Percentiles rank a stretch among this genome's conserved stretches.
Evolutionary conservation across 2,888 invertebrate genomes (phyloP).

Genomic region (Prosapia bicincta): DNA sequence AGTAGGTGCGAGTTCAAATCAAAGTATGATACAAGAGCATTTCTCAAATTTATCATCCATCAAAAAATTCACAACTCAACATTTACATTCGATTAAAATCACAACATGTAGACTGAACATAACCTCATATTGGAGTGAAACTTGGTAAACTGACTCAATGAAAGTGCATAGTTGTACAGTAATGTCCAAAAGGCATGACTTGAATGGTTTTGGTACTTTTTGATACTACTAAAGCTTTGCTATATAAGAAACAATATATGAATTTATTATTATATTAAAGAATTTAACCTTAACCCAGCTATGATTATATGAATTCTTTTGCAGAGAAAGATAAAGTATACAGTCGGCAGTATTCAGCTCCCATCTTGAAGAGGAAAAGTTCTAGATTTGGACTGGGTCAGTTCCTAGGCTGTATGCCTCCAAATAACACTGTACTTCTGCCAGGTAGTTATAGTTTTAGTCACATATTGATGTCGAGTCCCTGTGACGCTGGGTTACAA

Average conservation of each 20-base stretch:
- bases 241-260: background rate
- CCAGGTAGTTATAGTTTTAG: conserved; percentile 51
- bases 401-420: conserved; percentile 60
- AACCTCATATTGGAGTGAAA: too few relatives aligned
- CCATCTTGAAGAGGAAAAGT: conserved; percentile 89
- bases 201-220: background rate
- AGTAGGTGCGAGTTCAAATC: too few relatives aligned
- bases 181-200: too few relatives aligned
- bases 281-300: background rate
- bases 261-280: background rate
- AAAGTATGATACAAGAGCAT: too few relatives aligned
- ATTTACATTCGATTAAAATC: too few relatives aligned
- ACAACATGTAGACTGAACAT: too few relatives aligned
- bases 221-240: background rate
- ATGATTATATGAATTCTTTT: conserved; percentile 33
- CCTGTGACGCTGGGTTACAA: conserved; percentile 15
- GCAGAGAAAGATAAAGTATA: conserved; percentile 83
- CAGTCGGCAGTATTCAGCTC: conserved; percentile 90
- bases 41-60: too few relatives aligned
- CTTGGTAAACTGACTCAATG: too few relatives aligned
- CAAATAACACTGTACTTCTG: conserved; percentile 54
- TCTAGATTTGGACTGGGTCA: conserved; percentile 89
- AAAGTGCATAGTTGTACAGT: too few relatives aligned
- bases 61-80: too few relatives aligned
- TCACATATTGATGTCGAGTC: conserved; percentile 18